Percentiles rank a stretch among this genome's conserved stretches.
Evolutionary conservation across 2,797 vertebrate species (phyloP).

Genomic region (Gymnoscopelus braueri): DNA sequence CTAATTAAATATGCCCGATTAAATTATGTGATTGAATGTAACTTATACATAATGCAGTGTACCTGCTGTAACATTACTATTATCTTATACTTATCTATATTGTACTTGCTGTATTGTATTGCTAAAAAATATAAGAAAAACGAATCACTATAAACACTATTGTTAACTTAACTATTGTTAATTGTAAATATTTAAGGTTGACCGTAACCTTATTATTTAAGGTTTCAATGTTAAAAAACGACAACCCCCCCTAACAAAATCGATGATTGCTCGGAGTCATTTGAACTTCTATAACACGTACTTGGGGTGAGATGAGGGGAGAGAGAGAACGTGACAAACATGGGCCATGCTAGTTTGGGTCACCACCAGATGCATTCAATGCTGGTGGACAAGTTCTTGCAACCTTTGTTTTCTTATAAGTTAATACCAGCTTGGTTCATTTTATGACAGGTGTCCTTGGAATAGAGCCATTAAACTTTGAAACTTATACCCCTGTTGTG

Average conservation of each 20-base stretch:
- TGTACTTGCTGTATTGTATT: too few species aligned
- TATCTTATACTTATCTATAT: too few species aligned
- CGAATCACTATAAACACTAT: too few species aligned
- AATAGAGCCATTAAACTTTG: constrained; percentile 28
- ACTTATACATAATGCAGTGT: too few species aligned
- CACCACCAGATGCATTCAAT: background rate
- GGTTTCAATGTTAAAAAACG: background rate
- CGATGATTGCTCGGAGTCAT: background rate
- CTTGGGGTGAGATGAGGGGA: background rate
- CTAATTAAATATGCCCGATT: too few species aligned
- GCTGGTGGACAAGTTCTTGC: constrained; percentile 9
- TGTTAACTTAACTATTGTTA: too few species aligned
- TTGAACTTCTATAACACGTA: background rate
- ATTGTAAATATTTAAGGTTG: too few species aligned
- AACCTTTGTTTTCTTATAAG: constrained; percentile 36
- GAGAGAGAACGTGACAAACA: background rate
- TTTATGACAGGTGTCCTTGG: constrained; percentile 44
- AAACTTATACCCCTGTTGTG: too few species aligned
- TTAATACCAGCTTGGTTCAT: constrained; percentile 28
- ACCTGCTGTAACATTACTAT: too few species aligned
- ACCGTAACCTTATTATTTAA: too few species aligned
- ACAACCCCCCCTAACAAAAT: background rate
- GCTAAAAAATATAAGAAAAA: too few species aligned
- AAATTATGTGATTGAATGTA: too few species aligned
- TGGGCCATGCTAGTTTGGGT: background rate